Base-by-base conservation (phyloP, 2,888 invertebrate genomes). In the Melanotus villosus region DNA sequence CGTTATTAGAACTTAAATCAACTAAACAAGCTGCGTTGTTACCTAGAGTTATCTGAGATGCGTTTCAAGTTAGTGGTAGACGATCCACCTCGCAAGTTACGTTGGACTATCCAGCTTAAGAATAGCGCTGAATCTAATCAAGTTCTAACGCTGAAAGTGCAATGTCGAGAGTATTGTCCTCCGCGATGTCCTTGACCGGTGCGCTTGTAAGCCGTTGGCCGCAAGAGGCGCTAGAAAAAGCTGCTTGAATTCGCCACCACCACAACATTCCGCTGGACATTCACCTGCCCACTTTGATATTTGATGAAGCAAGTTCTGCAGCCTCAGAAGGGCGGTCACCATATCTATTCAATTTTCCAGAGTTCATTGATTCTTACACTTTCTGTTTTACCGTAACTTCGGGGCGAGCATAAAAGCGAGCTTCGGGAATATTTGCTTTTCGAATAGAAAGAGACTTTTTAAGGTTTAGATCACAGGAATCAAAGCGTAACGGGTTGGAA, bases 221-320 rank as follows among this genome's bases (percentile, higher is more conserved):
- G 73, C 70, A 68, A 68, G 72, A 62, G 73, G 76, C 74, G 75
- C 74, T 75, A 75, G 75, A 76, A 76, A 75, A 76, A 77, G 74
- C 71, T 64, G 73, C 71, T 70, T 70, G 73, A 73, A 76, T 77
- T 77, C 74, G 75, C 76, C 70, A 76, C 73, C 75, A 72, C 58
- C 60, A 60, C 65, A 58, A 67, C 75, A 76, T 76, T 76, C 76
- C 76, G 70, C 62, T 76, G 76, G 76, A 63, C 76, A 72, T 76
- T 76, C 76, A 76, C 76, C 76, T 76, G 76, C 60, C 65, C 68
- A 71, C 70, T 73, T 73, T 69, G 73, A 70, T 71, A 72, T 74
- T 75, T 73, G 74, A 74, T 70, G 72, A 74, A 76, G 73, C 73
- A 65, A 74, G 73, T 73, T 73, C 71, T 71, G 65, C 68, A 69